Evolutionary conservation across 2,888 invertebrate genomes (phyloP), one percentile per base, ranked within the genome.

Genomic region (Drosophila colorata): DNA sequence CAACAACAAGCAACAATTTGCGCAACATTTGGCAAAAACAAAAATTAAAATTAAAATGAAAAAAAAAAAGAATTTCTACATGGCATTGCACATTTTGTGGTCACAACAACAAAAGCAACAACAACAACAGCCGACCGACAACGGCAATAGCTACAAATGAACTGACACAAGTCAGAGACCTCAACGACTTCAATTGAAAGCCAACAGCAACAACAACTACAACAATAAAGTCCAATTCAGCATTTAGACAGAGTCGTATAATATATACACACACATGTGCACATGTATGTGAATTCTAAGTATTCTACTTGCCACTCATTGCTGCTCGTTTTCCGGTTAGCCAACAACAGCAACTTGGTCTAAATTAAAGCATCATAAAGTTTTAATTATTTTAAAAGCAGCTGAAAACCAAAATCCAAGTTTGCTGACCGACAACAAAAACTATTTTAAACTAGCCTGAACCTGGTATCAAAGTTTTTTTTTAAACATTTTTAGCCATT

Each of bases 141-240:
- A 41, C 37, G 48, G 51, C 49, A 79, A 76, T 58, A 59, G 65
- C 49, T 25, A 64, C 63, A 65, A 72, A 61, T 70, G 73, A 80
- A 73, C 78, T 83, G 87, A 69, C 83, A 83, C 73, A 87, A 84
- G 86, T 84, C 84, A 85, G 47, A 81, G 82, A 84, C 88, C 84
- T 76, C 74, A 9, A 51, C 59, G 43, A 75, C 69, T 69, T 78
- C 65, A 78, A 75, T 75, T 75, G 72, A 75, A 77, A 60, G 18
- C 64, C 40, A n/a, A 18, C 33, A 40, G 37, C 31, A 53, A 20
- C 53, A 23, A 33, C 33, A 33, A 48, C 48, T 46, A 52, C 51
- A 25, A 59, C 48, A 59, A 44, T 16, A 53, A 69, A 65, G 70
- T 79, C 48, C 75, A 66, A 74, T 66, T 78, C 76, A 83, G 86